Percentiles rank a stretch among this genome's conserved stretches.
phyloP scores from a whole-genome alignment of 2,888 invertebrate genomes.

The Ectemnius lituratus region DNA sequence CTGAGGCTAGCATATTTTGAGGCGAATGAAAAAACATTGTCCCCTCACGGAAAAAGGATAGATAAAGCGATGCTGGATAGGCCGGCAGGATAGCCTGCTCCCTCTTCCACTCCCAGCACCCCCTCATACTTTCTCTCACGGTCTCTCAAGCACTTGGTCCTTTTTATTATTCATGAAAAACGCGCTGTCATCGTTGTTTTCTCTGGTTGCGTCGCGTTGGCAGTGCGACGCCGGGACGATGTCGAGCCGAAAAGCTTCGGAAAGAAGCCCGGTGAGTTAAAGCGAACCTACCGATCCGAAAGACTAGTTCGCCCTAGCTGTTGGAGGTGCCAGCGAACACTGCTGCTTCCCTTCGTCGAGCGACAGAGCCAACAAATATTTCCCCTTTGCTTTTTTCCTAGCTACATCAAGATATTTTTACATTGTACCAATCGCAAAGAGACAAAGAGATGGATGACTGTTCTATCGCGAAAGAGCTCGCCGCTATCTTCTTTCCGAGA shows the following conservation, averaged over 20 bases:
- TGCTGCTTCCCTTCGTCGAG: not conserved
- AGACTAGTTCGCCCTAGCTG: not conserved
- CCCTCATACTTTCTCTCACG: no score
- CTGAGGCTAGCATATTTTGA: conserved; percentile 72
- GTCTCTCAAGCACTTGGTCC: conserved; percentile 65
- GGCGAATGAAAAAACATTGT: conserved; percentile 73
- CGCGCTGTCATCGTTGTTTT: conserved; percentile 56
- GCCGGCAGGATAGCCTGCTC: conserved; percentile 43
- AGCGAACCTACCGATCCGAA: conserved; percentile 35
- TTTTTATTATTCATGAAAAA: conserved; percentile 77
- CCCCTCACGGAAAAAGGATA: conserved; percentile 68
- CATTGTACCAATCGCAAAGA: no score
- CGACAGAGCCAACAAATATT: not conserved
- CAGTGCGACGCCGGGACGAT: conserved; percentile 1
- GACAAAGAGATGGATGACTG: no score
- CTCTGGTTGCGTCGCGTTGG: conserved; percentile 33
- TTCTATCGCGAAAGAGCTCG: no score
- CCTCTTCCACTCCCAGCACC: no score
- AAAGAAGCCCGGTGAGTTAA: conserved; percentile 44
- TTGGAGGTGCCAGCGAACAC: not conserved
- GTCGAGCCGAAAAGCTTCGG: conserved; percentile 35
- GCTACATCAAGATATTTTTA: no score
- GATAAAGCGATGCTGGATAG: conserved; percentile 37
- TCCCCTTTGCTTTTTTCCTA: not conserved
- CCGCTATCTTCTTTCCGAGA: no score